Conservation (phyloP, 2,113 vertebrate species). For the Pteronura brasiliensis region DNA sequence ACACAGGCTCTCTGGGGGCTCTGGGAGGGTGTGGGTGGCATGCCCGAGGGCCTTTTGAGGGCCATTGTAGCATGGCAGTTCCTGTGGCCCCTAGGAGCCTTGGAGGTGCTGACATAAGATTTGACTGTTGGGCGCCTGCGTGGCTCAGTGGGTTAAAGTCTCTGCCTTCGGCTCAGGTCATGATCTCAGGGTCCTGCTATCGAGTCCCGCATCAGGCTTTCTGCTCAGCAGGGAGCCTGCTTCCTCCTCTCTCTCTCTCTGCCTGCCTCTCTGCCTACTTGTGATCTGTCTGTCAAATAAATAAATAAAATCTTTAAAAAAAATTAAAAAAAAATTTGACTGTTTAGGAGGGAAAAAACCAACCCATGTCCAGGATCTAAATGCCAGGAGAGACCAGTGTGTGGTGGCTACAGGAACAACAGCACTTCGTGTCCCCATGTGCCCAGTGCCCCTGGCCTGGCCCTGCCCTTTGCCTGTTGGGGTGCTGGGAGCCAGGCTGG, state of each 20-base stretch:
- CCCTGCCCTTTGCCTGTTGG: neutral
- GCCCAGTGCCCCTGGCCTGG: neutral
- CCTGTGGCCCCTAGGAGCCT: neutral
- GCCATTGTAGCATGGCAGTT: neutral
- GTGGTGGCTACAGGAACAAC: slow-evolving; percentile 29
- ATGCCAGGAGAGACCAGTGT: slow-evolving; percentile 7
- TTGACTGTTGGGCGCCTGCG: neutral
- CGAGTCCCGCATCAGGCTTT: no score
- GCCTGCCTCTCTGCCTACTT: no score
- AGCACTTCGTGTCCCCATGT: slow-evolving; percentile 38
- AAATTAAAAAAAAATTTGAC: neutral
- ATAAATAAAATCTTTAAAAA: no score
- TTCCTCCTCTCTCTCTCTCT: no score
- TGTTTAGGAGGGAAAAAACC: slow-evolving; percentile 37
- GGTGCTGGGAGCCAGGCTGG: neutral
- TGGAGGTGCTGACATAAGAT: neutral
- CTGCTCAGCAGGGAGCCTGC: no score
- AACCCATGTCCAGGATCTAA: slow-evolving; percentile 42
- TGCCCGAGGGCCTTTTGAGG: neutral
- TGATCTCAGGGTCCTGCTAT: no score
- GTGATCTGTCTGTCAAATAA: no score
- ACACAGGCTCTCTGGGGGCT: no score
- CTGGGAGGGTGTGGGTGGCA: neutral
- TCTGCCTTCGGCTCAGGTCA: no score
- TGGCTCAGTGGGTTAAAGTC: no score